Evolutionary conservation across 2,797 vertebrate genomes (phyloP), one percentile per base, ranked within the genome.

Genomic region (Calcarius lapponicus): DNA sequence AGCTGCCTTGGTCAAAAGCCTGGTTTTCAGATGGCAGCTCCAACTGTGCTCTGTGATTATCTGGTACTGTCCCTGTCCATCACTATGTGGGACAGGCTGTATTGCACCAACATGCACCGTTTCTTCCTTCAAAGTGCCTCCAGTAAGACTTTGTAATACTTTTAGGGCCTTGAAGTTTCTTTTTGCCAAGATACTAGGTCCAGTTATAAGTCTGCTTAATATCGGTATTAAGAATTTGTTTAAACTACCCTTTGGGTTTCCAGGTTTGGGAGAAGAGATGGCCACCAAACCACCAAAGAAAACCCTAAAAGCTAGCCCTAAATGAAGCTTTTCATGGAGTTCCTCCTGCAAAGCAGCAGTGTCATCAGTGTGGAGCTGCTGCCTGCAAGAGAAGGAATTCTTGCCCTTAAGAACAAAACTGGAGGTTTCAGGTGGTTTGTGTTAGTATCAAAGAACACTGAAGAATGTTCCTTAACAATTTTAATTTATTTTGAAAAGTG

Each of bases 61-160:
- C 60, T 76, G 42, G 51, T 32, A 9, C 8, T 25, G 1, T 67
- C 18, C 3, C 36, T 1, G 8, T 60, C 76, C 17, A 11, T 69
- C 25, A 5, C 34, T 65, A 3, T 0, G 1, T n/a, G 40, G 36
- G 34, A 45, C 40, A 64, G 61, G 56, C 22, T 43, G 14, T 70
- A 22, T n/a, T 64, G 47, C 26, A 36, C 54, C 28, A 42, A 2
- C 26, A 7, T 31, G 61, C 31, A 15, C 65, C 1, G 0, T 4
- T 66, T 10, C 42, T 64, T 62, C 28, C 61, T 66, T 50, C 2
- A 25, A 42, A 75, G 32, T 31, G 6, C 7, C 4, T 28, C 38
- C 32, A 5, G 26, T 56, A 47, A 43, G 47, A 73, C 12, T 69
- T 11, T 19, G 7, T 53, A 12, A 21, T 17, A 78, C 13, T 28